These are phyloP conservation scores for Aphelocoma californica DNA, from an alignment of 2,797 vertebrate genomes.

Conservation along the genomic window DNA sequence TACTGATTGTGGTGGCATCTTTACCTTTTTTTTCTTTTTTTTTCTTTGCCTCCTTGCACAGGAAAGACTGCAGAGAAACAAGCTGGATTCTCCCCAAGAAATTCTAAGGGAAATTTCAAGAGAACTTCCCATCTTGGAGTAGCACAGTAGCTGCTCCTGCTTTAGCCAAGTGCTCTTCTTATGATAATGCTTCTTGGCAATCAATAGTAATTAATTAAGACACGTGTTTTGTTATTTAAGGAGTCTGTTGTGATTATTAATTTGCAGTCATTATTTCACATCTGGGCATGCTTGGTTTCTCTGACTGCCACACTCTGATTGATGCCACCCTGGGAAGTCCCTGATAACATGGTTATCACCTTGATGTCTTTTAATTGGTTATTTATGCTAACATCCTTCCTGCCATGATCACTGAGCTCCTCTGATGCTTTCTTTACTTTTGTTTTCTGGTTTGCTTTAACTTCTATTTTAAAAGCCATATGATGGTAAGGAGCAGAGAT, in stretches of 20 bases:
- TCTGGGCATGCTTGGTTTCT: neutral
- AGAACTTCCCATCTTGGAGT: neutral
- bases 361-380: neutral
- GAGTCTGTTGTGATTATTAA: neutral
- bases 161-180: neutral
- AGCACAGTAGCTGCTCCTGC: neutral
- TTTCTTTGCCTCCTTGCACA: fast-evolving
- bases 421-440: conserved; percentile 14
- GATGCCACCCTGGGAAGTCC: neutral
- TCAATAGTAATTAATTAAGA: neutral
- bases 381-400: neutral
- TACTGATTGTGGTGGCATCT: neutral
- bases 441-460: conserved; percentile 4
- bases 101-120: neutral
- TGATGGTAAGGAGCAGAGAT: neutral
- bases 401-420: neutral
- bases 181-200: neutral
- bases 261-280: neutral
- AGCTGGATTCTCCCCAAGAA: neutral
- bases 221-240: neutral
- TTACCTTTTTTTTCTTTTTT: neutral
- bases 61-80: neutral
- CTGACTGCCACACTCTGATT: neutral
- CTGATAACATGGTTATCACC: neutral
- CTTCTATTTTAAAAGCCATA: neutral